A percentile compares a stretch with the other conserved stretches of the same genome.
These are phyloP conservation scores for Herpetotheres cachinnans DNA, from an alignment of 2,113 vertebrate species.

Conservation along the genomic window DNA sequence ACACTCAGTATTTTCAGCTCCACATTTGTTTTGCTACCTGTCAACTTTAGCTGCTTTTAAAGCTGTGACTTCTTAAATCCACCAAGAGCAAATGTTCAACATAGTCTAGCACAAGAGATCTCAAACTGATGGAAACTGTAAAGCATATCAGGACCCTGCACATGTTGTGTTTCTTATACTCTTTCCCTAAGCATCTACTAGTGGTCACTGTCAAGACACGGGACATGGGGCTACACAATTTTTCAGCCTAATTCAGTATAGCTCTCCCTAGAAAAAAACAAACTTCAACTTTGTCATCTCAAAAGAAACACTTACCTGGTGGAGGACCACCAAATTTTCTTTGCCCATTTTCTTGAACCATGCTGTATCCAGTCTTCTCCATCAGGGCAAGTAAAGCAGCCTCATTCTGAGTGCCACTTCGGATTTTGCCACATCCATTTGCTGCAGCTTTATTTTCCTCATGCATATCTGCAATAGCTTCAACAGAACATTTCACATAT, in stretches of 20 bases:
- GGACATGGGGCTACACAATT: background rate
- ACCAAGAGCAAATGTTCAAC: background rate
- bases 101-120: background rate
- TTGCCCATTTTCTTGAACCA: conserved; percentile 96
- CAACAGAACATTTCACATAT: background rate
- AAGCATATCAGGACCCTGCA: background rate
- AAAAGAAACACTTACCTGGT: conserved; percentile 77
- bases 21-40: background rate
- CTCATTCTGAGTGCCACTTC: conserved; percentile 73
- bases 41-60: background rate
- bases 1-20: background rate
- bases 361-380: conserved; percentile 88
- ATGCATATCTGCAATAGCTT: conserved; percentile 73
- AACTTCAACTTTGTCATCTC: background rate
- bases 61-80: background rate
- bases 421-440: conserved; percentile 63
- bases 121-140: background rate
- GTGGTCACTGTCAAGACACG: background rate
- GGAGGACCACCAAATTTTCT: conserved; percentile 95
- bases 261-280: background rate
- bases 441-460: conserved; percentile 46
- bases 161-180: background rate
- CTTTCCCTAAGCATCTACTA: background rate
- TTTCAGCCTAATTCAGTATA: background rate
- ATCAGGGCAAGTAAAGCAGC: conserved; percentile 85